phyloP scores from a whole-genome alignment of 2,888 invertebrate species.

The Volucella zonaria region DNA sequence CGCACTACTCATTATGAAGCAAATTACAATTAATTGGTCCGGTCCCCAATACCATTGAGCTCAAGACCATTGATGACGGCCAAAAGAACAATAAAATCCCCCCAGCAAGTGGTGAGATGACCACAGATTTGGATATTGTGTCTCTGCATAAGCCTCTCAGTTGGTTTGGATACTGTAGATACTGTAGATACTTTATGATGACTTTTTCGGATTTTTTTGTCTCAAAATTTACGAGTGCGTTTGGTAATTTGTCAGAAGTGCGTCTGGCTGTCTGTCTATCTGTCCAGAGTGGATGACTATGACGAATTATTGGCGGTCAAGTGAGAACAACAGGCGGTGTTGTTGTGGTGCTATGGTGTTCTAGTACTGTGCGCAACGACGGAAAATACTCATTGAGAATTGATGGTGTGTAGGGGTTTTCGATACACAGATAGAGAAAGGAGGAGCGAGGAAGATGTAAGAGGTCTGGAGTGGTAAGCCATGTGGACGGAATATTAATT shows the following conservation, averaged over 20 bases:
- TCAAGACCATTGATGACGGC: too few relatives aligned
- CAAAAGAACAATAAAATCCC: too few relatives aligned
- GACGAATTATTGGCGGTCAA: constrained; percentile 2
- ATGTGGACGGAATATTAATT: constrained; percentile 30
- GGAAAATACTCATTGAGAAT: neutral
- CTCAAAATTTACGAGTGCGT: constrained; percentile 42
- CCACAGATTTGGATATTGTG: too few relatives aligned
- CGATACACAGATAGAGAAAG: neutral
- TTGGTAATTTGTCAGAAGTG: constrained; percentile 66
- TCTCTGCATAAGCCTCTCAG: too few relatives aligned
- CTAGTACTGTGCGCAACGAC: neutral
- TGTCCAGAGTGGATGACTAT: constrained; percentile 1
- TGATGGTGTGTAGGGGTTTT: constrained; percentile 10
- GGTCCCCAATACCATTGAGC: neutral
- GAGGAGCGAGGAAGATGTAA: neutral
- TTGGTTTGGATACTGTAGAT: too few relatives aligned
- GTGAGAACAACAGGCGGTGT: neutral
- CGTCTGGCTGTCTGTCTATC: constrained; percentile 44
- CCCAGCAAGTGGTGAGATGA: neutral
- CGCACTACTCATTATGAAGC: constrained; percentile 34
- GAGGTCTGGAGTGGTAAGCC: neutral
- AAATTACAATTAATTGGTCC: constrained; percentile 57
- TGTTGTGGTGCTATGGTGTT: neutral
- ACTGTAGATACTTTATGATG: too few relatives aligned
- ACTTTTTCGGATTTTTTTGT: neutral